These are phyloP conservation scores for Porites cylindrica DNA, from an alignment of 92 coral and sea anemone species.

Conservation along the genomic window DNA sequence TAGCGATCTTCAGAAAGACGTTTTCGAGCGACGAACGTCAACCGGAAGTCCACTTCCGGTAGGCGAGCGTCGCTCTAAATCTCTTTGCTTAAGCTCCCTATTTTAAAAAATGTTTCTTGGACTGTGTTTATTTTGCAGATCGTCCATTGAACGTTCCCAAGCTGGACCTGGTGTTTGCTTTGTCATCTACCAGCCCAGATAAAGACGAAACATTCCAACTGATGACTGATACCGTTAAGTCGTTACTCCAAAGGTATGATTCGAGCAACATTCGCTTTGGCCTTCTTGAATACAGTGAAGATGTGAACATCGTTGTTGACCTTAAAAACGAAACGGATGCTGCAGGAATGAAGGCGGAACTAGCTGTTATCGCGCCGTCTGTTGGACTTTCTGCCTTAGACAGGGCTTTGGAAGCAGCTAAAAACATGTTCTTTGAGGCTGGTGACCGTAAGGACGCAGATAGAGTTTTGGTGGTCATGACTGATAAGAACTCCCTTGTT, in stretches of 20 bases:
- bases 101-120: too few species aligned
- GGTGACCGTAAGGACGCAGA: constrained; percentile 65
- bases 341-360: constrained; percentile 26
- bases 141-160: constrained; percentile 63
- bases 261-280: constrained; percentile 36
- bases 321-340: constrained; percentile 47
- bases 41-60: too few species aligned
- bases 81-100: too few species aligned
- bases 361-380: constrained; percentile 33
- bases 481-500: constrained; percentile 65
- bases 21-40: too few species aligned
- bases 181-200: constrained; percentile 52
- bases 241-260: constrained; percentile 39
- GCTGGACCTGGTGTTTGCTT: constrained; percentile 63
- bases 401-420: constrained; percentile 52
- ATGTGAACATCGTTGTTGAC: constrained; percentile 11
- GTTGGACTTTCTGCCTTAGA: constrained; percentile 55
- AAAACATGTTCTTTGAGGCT: constrained; percentile 54
- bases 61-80: too few species aligned
- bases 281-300: constrained; percentile 13
- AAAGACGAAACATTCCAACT: constrained; percentile 39
- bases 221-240: constrained; percentile 32
- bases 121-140: constrained; percentile 32
- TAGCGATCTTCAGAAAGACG: too few species aligned
- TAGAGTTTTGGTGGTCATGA: constrained; percentile 66